Conservation (phyloP, 2,113 vertebrate genomes). For the Psammodynastes pulverulentus region DNA sequence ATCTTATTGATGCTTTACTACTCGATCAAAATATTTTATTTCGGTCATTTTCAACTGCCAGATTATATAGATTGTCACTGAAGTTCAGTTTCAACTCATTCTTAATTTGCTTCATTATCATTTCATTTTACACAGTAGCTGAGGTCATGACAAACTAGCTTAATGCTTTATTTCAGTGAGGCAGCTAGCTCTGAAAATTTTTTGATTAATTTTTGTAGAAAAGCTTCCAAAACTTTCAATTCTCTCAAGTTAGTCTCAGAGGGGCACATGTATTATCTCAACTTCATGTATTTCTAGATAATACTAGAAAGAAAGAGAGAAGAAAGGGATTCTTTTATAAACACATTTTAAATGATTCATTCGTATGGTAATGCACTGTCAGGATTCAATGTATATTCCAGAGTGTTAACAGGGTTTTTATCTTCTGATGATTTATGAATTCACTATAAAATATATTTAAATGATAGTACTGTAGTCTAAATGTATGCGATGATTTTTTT, state of each 20-base stretch:
- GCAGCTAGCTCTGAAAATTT: neutral
- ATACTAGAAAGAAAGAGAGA: constrained; percentile 15
- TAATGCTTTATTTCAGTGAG: constrained; percentile 18
- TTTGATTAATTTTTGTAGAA: constrained; percentile 13
- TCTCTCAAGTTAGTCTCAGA: constrained; percentile 39
- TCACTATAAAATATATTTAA: constrained; percentile 35
- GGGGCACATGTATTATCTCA: constrained; percentile 4
- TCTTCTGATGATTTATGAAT: constrained; percentile 35
- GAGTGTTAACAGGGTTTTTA: constrained; percentile 35
- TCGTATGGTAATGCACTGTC: constrained; percentile 25
- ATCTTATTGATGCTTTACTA: neutral
- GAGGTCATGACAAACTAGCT: neutral
- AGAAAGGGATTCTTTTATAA: constrained; percentile 11
- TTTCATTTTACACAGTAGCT: neutral
- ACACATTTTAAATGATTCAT: constrained; percentile 18
- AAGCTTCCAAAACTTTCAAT: constrained; percentile 28
- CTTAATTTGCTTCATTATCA: neutral
- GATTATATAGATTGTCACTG: neutral
- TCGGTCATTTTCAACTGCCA: neutral
- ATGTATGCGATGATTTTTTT: constrained; percentile 37
- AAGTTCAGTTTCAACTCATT: neutral
- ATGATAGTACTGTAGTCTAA: constrained; percentile 21
- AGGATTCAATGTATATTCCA: constrained; percentile 10
- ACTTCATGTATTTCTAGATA: constrained; percentile 34
- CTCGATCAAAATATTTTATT: neutral